phyloP scores from a whole-genome alignment of 92 coral and sea anemone genomes.

The Zoanthus sansibaricus region DNA sequence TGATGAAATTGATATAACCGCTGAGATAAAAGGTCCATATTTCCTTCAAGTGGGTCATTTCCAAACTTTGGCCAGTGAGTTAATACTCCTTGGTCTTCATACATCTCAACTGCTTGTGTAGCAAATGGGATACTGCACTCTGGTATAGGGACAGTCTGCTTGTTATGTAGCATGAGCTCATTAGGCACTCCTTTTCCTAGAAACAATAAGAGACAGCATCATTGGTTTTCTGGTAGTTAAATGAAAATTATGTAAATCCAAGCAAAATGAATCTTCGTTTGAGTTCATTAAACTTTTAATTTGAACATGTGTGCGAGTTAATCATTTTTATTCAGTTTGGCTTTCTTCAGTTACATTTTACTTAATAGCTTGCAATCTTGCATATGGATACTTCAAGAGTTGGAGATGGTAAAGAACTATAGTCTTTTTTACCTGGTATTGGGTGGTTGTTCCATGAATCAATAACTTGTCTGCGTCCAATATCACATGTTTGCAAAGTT shows the following conservation, averaged over 20 bases:
- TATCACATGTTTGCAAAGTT: background rate
- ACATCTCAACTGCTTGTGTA: background rate
- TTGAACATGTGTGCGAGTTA: background rate
- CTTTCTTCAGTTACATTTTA: background rate
- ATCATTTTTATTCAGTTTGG: background rate
- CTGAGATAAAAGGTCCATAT: conserved; percentile 7
- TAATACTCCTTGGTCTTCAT: background rate
- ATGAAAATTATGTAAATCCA: background rate
- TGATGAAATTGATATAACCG: conserved; percentile 1
- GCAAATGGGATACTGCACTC: background rate
- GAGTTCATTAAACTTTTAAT: background rate
- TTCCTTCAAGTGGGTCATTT: conserved; percentile 15
- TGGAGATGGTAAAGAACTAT: background rate
- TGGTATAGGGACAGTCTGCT: conserved; percentile 9
- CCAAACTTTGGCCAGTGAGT: conserved; percentile 14
- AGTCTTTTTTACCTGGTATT: conserved; percentile 60
- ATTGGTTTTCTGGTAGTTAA: conserved; percentile 1
- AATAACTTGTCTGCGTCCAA: conserved; percentile 50
- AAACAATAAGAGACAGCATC: background rate
- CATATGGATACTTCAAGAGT: background rate
- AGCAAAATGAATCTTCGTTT: background rate
- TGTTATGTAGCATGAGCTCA: background rate
- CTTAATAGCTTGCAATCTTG: background rate
- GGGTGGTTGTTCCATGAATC: conserved; percentile 67
- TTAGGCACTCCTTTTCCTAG: conserved; percentile 15